These are phyloP conservation scores for Drosophila busckii DNA, from an alignment of 1,140 invertebrate species.

Conservation along the genomic window DNA sequence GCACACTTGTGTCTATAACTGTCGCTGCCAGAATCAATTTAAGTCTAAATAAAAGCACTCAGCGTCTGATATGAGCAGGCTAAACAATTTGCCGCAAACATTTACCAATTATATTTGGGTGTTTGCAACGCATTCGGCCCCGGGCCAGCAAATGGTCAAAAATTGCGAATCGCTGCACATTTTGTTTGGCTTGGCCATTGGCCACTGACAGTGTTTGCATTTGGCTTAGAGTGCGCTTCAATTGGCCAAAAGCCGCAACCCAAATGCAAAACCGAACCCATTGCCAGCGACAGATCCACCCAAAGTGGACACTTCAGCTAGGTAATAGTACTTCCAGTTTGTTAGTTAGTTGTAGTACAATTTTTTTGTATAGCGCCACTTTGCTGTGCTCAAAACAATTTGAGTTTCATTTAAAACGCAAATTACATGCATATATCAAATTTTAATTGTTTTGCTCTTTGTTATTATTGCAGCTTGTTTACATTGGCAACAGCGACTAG, in stretches of 20 bases:
- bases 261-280: conserved; percentile 2
- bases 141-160: neutral
- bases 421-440: conserved; percentile 60
- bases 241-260: conserved; percentile 4
- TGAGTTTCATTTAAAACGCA: conserved; percentile 44
- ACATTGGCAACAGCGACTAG: conserved; percentile 8
- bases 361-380: neutral
- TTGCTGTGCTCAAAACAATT: conserved; percentile 31
- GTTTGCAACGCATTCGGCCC: neutral
- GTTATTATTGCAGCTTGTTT: conserved; percentile 15
- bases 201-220: conserved; percentile 29
- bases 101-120: conserved; percentile 58
- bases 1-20: no score
- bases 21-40: conserved; percentile 62
- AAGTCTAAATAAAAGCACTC: conserved; percentile 45
- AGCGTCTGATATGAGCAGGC: conserved; percentile 53
- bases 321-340: no score
- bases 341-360: no score
- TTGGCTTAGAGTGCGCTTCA: conserved; percentile 23
- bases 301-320: conserved; percentile 1
- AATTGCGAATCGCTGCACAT: conserved; percentile 26
- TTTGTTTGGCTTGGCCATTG: conserved; percentile 34
- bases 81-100: conserved; percentile 57
- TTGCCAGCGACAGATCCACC: conserved; percentile 7
- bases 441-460: conserved; percentile 36